Evolutionary conservation across 1,140 invertebrate species (phyloP).

Genomic region (Ctenoplectra terminalis): DNA sequence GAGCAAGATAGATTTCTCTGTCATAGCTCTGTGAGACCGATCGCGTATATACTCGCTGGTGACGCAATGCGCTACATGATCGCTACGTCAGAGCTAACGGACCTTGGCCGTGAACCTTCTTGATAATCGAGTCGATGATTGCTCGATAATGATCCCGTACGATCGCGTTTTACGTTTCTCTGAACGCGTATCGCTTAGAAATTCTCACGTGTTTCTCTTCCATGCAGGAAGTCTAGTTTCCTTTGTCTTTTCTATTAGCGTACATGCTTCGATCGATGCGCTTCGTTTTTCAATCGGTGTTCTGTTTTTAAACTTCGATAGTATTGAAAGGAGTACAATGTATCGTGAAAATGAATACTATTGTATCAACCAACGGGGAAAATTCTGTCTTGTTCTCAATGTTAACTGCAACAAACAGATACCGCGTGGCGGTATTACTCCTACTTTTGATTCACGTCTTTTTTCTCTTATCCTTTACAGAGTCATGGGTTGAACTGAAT

Average conservation of each 20-base stretch:
- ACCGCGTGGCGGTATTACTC: too few species aligned
- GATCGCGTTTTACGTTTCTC: neutral
- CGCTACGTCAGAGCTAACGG: constrained; percentile 1
- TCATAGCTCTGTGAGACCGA: neutral
- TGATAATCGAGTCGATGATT: constrained; percentile 24
- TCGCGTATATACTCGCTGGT: neutral
- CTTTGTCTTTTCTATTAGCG: neutral
- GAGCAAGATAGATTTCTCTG: too few species aligned
- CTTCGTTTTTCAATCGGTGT: too few species aligned
- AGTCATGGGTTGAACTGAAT: constrained; percentile 93
- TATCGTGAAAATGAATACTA: neutral
- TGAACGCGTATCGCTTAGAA: neutral
- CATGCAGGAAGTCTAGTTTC: neutral
- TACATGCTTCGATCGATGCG: neutral
- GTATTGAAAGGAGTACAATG: neutral
- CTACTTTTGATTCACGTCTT: constrained; percentile 38
- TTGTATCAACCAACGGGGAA: neutral
- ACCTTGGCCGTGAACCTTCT: constrained; percentile 49
- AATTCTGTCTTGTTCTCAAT: too few species aligned
- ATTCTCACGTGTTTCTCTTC: too few species aligned
- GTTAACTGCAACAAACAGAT: neutral
- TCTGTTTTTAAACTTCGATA: neutral
- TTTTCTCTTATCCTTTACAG: constrained; percentile 83
- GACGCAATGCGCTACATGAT: constrained; percentile 21
- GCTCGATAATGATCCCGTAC: neutral